Percentiles rank a stretch among this genome's conserved stretches.
Conservation (phyloP, 2,113 vertebrate species). For the Vicugna pacos region DNA sequence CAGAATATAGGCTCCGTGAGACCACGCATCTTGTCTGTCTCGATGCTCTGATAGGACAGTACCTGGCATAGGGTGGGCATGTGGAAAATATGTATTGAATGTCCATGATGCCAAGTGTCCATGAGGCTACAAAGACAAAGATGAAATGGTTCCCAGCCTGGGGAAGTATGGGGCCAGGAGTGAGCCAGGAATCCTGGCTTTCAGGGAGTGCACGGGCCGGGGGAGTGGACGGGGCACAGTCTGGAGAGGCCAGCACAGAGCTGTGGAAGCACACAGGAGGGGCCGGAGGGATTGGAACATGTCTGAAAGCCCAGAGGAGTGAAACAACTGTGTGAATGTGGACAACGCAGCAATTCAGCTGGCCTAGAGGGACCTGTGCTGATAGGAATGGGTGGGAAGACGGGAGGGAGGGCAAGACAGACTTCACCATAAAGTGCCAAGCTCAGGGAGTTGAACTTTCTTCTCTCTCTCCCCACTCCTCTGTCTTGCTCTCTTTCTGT, state of each 20-base stretch:
- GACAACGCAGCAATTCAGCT: no score
- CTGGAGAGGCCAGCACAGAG: not conserved
- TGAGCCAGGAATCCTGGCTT: not conserved
- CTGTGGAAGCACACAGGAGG: not conserved
- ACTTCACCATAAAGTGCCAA: not conserved
- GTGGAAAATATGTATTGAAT: not conserved
- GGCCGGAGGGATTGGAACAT: no score
- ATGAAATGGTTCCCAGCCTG: not conserved
- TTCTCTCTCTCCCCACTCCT: not conserved
- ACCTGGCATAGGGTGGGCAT: not conserved
- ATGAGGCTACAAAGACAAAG: not conserved
- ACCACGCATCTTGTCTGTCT: not conserved
- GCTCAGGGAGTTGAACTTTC: not conserved
- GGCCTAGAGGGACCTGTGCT: not conserved
- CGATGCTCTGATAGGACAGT: not conserved
- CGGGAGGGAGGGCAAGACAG: not conserved
- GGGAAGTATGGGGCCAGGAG: not conserved
- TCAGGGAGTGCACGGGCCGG: not conserved
- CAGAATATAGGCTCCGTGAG: not conserved
- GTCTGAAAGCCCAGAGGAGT: not conserved
- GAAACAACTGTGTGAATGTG: not conserved
- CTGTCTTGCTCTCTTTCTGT: not conserved
- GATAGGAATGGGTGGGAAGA: not conserved
- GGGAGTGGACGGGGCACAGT: not conserved
- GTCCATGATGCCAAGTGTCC: not conserved